These are phyloP conservation scores for Strix uralensis DNA, from an alignment of 2,113 vertebrate genomes.

Conservation along the genomic window DNA sequence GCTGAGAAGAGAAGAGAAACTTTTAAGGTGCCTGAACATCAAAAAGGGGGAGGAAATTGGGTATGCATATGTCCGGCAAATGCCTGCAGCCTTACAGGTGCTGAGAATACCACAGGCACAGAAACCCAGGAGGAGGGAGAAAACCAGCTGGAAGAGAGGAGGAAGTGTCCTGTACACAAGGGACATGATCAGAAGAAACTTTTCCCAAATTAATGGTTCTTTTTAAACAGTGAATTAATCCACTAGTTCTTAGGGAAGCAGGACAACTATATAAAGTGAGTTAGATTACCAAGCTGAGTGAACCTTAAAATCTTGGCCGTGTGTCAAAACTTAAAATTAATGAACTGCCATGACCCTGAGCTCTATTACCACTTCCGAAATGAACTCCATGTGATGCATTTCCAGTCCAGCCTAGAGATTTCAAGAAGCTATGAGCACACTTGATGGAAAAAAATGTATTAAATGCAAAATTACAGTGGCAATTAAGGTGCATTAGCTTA, in stretches of 20 bases:
- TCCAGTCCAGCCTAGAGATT: not conserved
- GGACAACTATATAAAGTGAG: slow-evolving; percentile 1
- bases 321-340: slow-evolving; percentile 29
- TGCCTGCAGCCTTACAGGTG: not conserved
- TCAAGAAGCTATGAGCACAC: not conserved
- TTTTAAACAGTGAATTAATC: not conserved
- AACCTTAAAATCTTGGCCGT: slow-evolving; percentile 39
- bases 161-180: not conserved
- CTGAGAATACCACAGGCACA: not conserved
- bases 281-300: not conserved
- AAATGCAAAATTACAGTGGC: not conserved
- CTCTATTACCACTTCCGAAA: slow-evolving; percentile 19
- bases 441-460: not conserved
- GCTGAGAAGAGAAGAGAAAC: not conserved
- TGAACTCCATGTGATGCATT: not conserved
- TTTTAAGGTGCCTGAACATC: not conserved
- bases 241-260: not conserved
- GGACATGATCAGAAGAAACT: not conserved
- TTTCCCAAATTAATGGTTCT: not conserved
- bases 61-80: not conserved
- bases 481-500: not conserved
- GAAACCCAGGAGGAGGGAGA: not conserved
- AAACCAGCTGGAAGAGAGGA: not conserved
- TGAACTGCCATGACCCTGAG: not conserved
- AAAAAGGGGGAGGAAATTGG: not conserved